These are phyloP conservation scores for Phalanger gymnotis DNA, from an alignment of 2,797 vertebrate genomes.

Conservation along the genomic window DNA sequence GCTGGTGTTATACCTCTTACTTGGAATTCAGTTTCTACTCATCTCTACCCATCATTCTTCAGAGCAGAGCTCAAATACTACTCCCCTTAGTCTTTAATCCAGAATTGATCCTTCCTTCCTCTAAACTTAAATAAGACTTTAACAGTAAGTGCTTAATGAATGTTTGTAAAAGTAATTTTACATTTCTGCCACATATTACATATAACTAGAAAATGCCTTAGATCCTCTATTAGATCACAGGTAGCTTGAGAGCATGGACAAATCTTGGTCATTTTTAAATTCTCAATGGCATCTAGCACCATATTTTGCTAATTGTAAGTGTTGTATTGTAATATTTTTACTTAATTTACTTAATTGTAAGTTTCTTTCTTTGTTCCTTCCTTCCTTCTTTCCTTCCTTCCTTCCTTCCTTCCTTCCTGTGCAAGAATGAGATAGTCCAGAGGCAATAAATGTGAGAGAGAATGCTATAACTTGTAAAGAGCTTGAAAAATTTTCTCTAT, in stretches of 20 bases:
- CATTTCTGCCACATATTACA: background rate
- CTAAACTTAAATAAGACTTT: background rate
- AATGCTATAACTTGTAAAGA: background rate
- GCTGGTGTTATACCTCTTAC: background rate
- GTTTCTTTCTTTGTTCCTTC: background rate
- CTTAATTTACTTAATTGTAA: too few species aligned
- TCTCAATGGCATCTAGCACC: background rate
- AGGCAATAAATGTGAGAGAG: background rate
- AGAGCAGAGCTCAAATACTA: background rate
- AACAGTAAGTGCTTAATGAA: background rate
- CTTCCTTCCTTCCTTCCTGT: too few species aligned
- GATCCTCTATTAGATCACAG: background rate
- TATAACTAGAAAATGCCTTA: background rate
- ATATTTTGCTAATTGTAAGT: too few species aligned
- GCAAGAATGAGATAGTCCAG: background rate
- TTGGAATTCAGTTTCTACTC: background rate
- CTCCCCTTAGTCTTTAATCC: background rate
- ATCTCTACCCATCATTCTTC: background rate
- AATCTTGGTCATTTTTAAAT: background rate
- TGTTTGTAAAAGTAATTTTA: background rate
- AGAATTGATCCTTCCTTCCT: background rate
- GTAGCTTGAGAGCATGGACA: background rate
- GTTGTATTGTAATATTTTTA: too few species aligned
- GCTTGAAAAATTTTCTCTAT: background rate
- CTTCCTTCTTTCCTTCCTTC: background rate